Conservation (phyloP, 2,797 vertebrate genomes). For the Chiloscyllium punctatum region DNA sequence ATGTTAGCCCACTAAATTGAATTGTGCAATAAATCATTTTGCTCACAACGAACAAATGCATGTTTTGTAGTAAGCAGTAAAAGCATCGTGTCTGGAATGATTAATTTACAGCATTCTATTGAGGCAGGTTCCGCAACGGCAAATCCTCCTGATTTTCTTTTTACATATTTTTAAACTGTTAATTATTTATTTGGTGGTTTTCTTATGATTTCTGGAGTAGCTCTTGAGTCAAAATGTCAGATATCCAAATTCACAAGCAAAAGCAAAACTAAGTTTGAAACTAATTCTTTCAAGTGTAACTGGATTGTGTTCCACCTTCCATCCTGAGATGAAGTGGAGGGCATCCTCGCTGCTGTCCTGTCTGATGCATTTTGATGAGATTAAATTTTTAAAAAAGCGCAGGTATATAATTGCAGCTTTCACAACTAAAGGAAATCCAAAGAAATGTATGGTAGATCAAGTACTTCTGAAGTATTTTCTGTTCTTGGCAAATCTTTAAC, state of each 20-base stretch:
- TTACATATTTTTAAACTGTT: not conserved
- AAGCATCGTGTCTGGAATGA: not conserved
- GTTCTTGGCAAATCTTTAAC: not conserved
- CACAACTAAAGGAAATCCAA: not conserved
- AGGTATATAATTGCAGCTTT: not conserved
- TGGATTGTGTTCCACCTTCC: not conserved
- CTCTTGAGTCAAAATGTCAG: not conserved
- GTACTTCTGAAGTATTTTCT: not conserved
- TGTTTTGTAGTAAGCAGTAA: not conserved
- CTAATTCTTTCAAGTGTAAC: not conserved
- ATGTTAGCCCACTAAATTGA: not conserved
- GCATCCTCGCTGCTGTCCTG: not conserved
- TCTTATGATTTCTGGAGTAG: not conserved
- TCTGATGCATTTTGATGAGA: not conserved
- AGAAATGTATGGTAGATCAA: not conserved
- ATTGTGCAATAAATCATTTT: not conserved
- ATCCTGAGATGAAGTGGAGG: not conserved
- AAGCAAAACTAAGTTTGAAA: not conserved
- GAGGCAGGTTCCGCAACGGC: not conserved
- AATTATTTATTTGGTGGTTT: not conserved
- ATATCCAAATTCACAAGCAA: not conserved
- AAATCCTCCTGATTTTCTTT: not conserved
- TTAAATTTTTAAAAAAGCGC: not conserved
- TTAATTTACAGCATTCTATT: not conserved
- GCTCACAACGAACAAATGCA: not conserved